Conservation (phyloP, 2,797 vertebrate genomes). For the Lepilemur septentrionalis region DNA sequence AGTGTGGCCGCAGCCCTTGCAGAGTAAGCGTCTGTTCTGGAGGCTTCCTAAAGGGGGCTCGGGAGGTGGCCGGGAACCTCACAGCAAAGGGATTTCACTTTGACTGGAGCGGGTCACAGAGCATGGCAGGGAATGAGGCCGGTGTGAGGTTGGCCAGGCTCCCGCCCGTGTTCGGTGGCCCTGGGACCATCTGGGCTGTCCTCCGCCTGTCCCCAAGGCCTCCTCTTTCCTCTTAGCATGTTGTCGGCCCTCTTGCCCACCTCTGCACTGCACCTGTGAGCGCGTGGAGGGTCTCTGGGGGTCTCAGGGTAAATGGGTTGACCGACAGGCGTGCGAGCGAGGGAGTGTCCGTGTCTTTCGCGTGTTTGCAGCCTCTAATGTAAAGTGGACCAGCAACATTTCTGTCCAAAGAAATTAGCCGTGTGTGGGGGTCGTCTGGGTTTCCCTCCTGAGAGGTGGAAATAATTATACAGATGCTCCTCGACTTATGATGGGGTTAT, state of each 20-base stretch:
- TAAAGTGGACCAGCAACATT: not conserved
- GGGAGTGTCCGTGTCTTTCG: not conserved
- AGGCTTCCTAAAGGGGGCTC: not conserved
- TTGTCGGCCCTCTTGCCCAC: rapidly evolving
- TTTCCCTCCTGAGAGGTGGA: not conserved
- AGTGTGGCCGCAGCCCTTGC: constrained; percentile 63
- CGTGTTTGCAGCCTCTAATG: not conserved
- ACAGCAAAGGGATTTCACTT: not conserved
- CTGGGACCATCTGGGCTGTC: rapidly evolving
- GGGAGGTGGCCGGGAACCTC: not conserved
- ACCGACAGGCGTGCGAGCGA: no score
- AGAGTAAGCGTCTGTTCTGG: constrained; percentile 81
- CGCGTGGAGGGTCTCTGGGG: not conserved
- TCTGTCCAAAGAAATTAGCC: not conserved
- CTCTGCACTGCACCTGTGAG: not conserved
- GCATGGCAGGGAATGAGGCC: rapidly evolving
- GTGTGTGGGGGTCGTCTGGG: not conserved
- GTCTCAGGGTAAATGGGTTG: not conserved
- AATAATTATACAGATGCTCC: not conserved
- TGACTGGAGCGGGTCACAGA: not conserved
- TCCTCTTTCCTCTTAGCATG: not conserved
- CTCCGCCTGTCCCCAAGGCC: not conserved
- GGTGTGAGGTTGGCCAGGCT: rapidly evolving
- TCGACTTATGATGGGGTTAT: not conserved
- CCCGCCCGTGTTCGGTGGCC: not conserved